Conservation (phyloP, 2,113 vertebrate species). For the Regulus satrapa region DNA sequence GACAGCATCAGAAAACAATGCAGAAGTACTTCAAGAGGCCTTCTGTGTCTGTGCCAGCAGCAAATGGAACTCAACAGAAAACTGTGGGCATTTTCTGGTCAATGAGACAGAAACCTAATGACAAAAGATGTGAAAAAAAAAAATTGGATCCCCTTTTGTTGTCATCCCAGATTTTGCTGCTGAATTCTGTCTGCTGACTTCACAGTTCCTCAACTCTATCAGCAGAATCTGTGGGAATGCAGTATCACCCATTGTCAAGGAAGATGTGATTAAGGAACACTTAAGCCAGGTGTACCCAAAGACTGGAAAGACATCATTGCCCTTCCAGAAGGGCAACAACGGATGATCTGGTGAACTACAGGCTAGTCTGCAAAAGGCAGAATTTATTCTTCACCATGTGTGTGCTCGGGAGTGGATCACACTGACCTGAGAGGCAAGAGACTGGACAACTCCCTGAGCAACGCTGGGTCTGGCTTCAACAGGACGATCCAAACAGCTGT, state of each 20-base stretch:
- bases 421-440: background rate
- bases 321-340: background rate
- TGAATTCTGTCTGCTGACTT: background rate
- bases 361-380: background rate
- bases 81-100: fast-evolving
- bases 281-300: background rate
- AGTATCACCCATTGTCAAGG: background rate
- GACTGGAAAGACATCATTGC: background rate
- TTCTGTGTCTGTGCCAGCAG: background rate
- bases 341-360: background rate
- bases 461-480: background rate
- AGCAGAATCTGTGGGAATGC: background rate
- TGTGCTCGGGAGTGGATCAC: background rate
- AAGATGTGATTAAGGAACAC: background rate
- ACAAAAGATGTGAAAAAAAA: background rate
- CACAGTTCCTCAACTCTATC: background rate
- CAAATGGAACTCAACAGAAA: background rate
- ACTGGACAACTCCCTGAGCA: background rate
- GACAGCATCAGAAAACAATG: background rate
- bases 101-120: background rate
- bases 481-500: background rate
- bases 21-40: background rate
- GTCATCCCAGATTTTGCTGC: background rate
- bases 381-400: background rate
- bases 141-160: background rate